phyloP scores from a whole-genome alignment of 2,888 invertebrate genomes.

The Gymnoscelis rufifasciata region DNA sequence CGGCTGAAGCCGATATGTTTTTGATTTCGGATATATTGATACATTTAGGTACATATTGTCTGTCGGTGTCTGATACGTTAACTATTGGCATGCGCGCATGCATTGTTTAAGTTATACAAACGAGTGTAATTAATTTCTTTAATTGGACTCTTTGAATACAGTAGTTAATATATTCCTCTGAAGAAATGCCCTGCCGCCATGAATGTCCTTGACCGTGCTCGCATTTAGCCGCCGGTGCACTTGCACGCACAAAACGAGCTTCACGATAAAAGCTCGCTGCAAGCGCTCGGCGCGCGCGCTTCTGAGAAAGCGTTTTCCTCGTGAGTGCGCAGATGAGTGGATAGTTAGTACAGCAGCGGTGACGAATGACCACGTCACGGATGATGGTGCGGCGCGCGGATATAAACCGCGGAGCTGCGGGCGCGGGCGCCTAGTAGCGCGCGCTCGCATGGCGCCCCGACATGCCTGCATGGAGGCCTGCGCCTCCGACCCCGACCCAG shows the following conservation, averaged over 20 bases:
- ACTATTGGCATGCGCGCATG: too few species aligned
- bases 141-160: too few species aligned
- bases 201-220: not conserved
- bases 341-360: constrained; percentile 42
- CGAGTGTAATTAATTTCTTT: too few species aligned
- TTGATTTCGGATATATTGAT: too few species aligned
- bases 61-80: too few species aligned
- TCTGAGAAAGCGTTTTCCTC: constrained; percentile 76
- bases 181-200: too few species aligned
- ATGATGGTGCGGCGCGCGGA: constrained; percentile 55
- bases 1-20: too few species aligned
- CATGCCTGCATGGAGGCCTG: constrained; percentile 69
- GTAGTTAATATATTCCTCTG: too few species aligned
- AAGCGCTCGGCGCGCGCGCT: constrained; percentile 31
- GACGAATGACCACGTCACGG: constrained; percentile 66
- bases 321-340: constrained; percentile 32
- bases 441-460: constrained; percentile 61
- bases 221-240: not conserved
- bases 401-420: constrained; percentile 52
- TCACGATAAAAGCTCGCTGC: constrained; percentile 7
- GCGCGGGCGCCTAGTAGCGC: constrained; percentile 42
- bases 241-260: constrained; percentile 6
- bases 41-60: too few species aligned
- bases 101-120: too few species aligned
- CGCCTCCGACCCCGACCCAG: constrained; percentile 43